Evolutionary conservation across 2,797 vertebrate species (phyloP).

Genomic region (Sebastolobus alascanus): DNA sequence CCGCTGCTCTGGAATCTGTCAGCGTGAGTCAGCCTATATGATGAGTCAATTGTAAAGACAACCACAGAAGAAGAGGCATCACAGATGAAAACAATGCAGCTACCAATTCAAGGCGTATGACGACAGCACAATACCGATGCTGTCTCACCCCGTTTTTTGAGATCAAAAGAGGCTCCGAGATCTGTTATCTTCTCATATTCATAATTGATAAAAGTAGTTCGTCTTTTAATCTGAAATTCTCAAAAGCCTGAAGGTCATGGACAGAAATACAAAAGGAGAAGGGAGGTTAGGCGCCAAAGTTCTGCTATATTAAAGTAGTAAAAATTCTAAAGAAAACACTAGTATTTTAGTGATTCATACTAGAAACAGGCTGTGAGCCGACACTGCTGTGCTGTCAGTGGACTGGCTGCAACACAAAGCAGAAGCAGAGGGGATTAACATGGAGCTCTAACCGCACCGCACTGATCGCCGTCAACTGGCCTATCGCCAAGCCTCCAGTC

Average conservation of each 20-base stretch:
- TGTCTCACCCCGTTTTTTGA: constrained; percentile 29
- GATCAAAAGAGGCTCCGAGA: constrained; percentile 27
- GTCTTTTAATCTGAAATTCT: constrained; percentile 21
- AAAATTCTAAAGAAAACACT: constrained; percentile 3
- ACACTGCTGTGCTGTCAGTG: constrained; percentile 36
- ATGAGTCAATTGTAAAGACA: constrained; percentile 41
- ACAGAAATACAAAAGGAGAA: not conserved
- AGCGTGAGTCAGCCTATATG: constrained; percentile 50
- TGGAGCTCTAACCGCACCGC: constrained; percentile 45
- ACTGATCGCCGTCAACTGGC: constrained; percentile 59
- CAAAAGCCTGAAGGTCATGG: not conserved
- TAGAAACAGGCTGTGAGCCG: constrained; percentile 19
- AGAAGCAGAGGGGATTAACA: constrained; percentile 62
- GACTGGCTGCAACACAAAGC: constrained; percentile 66
- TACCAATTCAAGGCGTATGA: constrained; percentile 29
- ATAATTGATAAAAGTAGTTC: constrained; percentile 3
- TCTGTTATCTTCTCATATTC: constrained; percentile 17
- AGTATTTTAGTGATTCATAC: constrained; percentile 14
- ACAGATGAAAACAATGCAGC: constrained; percentile 37
- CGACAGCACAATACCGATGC: constrained; percentile 14
- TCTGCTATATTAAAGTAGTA: constrained; percentile 11
- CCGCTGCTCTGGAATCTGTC: constrained; percentile 42
- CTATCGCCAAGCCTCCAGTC: constrained; percentile 56
- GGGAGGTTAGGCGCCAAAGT: not conserved
- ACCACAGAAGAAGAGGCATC: constrained; percentile 36